These are phyloP conservation scores for Geococcyx californianus DNA, from an alignment of 2,113 vertebrate species.

Conservation along the genomic window DNA sequence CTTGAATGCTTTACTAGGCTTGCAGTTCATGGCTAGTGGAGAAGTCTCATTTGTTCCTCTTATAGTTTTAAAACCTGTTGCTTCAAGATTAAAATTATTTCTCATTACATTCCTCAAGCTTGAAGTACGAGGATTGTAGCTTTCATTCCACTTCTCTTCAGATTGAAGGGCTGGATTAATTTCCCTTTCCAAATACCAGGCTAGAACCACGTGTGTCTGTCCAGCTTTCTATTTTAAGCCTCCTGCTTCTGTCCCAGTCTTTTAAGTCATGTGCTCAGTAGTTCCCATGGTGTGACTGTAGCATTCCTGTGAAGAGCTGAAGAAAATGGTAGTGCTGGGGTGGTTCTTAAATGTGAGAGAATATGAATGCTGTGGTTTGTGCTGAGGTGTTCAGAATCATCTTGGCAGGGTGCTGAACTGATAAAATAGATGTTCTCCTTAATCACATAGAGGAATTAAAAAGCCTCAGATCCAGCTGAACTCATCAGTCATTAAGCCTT, in stretches of 20 bases:
- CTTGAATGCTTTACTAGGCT: neutral
- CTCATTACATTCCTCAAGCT: neutral
- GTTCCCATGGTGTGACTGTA: neutral
- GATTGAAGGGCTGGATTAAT: neutral
- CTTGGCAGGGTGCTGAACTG: neutral
- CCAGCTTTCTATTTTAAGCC: neutral
- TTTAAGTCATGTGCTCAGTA: neutral
- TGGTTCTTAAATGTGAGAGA: neutral
- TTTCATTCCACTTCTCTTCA: neutral
- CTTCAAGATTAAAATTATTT: neutral
- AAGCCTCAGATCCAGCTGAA: neutral
- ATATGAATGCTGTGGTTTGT: neutral
- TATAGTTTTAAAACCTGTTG: neutral
- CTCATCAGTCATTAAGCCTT: neutral
- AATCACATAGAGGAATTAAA: neutral
- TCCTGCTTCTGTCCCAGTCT: neutral
- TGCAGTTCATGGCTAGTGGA: neutral
- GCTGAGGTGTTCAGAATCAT: neutral
- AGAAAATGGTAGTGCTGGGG: neutral
- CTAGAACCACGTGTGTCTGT: rapidly evolving
- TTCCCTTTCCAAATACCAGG: neutral
- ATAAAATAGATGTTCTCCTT: conserved; percentile 4
- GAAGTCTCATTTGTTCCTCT: neutral
- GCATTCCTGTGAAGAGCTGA: neutral
- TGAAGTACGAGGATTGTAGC: neutral